Evolutionary conservation across 2,113 vertebrate genomes (phyloP), one percentile per base, ranked within the genome.

Genomic region (Upupa epops): DNA sequence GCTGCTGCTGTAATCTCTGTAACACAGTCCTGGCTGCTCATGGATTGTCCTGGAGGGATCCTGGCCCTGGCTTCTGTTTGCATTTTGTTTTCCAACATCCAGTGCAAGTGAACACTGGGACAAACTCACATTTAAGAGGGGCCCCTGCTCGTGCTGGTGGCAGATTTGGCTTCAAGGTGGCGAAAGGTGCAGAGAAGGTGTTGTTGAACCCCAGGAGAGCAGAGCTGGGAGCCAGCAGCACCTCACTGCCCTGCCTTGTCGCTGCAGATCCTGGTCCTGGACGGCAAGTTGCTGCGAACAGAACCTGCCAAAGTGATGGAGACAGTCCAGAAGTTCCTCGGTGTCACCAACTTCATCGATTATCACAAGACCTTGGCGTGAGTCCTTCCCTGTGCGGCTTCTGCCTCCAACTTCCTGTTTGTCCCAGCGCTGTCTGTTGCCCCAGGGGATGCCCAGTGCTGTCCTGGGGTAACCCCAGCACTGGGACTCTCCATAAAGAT

Each of bases 221-320:
- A 16, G 40, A 31, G n/a, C 54, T 77, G 28, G 59, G 36, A 92
- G 63, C 29, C 68, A 49, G 31, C 6, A 3, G 36, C 86, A 34
- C 22, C 40, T 59, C 68, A 59, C 11, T 0, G 1, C 13, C 42
- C 10, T 54, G 34, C 71, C 54, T 83, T 58, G 60, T 82, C 73
- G 80, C 46, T 83, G 52, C 95, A 99, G 99, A 97, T 99, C 94
- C 97, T 99, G 82, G 99, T 99, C 83, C 96, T 99, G 96, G 99
- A 99, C 22, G 99, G 99, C 59, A 99, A 99, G 94, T 97, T 98
- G 96, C 97, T 99, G 73, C 99, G 99, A 87, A 98, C 98, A 0
- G 99, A 99, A 93, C 99, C 99, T 1, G 98, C 99, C 85, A 98
- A 98, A 83, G 97, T 99, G 94, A 99, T 99, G 98, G 99, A 99